These are phyloP conservation scores for Bellardia pandia DNA, from an alignment of 2,888 invertebrate species.

Conservation along the genomic window DNA sequence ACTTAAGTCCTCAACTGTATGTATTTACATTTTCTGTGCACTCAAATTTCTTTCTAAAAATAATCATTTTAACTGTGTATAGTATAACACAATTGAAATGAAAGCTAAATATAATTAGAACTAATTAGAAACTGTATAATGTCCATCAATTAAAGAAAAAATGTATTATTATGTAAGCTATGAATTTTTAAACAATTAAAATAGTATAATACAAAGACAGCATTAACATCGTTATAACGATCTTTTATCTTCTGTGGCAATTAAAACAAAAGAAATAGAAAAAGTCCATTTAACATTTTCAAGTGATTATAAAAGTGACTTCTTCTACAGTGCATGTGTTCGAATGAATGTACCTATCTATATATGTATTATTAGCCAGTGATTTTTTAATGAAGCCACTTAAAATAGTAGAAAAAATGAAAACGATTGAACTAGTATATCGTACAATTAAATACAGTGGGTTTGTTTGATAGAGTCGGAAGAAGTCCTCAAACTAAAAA, in stretches of 20 bases:
- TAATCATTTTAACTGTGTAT: not conserved
- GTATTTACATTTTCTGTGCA: not conserved
- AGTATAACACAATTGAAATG: not conserved
- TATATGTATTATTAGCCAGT: not conserved
- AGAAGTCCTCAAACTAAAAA: too few relatives aligned
- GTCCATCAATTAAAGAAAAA: constrained; percentile 9
- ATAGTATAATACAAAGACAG: constrained; percentile 29
- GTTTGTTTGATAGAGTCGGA: not conserved
- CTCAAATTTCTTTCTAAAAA: not conserved
- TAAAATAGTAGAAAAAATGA: not conserved
- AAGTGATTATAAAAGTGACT: constrained; percentile 29
- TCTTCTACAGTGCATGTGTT: not conserved
- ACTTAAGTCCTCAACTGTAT: too few relatives aligned
- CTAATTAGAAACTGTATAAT: constrained; percentile 39
- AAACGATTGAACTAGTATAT: not conserved
- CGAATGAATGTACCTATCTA: not conserved
- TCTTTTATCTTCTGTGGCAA: constrained; percentile 7
- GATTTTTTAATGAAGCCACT: constrained; percentile 22
- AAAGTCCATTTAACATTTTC: constrained; percentile 51
- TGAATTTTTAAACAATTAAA: constrained; percentile 54
- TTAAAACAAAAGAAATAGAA: constrained; percentile 30
- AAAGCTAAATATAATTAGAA: not conserved
- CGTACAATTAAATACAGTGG: constrained; percentile 1
- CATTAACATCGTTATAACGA: constrained; percentile 21
- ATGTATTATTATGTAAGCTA: constrained; percentile 36